Evolutionary conservation across 2,888 invertebrate genomes (phyloP).

Genomic region (Graphium colonna): DNA sequence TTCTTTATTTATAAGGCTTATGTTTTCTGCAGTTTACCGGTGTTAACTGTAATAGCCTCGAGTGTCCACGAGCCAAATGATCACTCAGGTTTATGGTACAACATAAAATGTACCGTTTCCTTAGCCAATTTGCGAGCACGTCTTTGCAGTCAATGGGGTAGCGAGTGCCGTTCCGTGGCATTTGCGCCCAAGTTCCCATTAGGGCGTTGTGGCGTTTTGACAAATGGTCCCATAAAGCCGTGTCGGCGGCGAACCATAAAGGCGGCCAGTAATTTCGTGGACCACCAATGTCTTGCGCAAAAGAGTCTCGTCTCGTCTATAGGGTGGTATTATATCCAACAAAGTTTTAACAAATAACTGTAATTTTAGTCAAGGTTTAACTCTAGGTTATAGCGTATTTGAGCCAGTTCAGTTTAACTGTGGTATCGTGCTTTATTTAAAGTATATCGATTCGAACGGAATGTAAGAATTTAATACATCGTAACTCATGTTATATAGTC

Average conservation of each 20-base stretch:
- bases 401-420: too few relatives aligned
- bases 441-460: too few relatives aligned
- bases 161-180: background rate
- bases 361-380: too few relatives aligned
- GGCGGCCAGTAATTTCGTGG: background rate
- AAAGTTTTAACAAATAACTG: too few relatives aligned
- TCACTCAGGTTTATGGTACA: background rate
- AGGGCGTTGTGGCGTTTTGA: background rate
- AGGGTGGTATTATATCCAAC: too few relatives aligned
- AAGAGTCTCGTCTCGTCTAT: background rate
- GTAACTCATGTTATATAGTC: too few relatives aligned
- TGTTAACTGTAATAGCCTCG: background rate
- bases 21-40: too few relatives aligned
- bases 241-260: constrained; percentile 5
- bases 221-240: constrained; percentile 5
- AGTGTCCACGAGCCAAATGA: background rate
- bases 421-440: too few relatives aligned
- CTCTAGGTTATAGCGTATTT: too few relatives aligned
- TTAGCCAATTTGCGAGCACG: background rate
- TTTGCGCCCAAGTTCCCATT: constrained; percentile 1
- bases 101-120: background rate
- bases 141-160: background rate
- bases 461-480: background rate
- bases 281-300: background rate
- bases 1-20: too few relatives aligned